These are phyloP conservation scores for Hemibagrus guttatus DNA, from an alignment of 2,797 vertebrate species.

Conservation along the genomic window DNA sequence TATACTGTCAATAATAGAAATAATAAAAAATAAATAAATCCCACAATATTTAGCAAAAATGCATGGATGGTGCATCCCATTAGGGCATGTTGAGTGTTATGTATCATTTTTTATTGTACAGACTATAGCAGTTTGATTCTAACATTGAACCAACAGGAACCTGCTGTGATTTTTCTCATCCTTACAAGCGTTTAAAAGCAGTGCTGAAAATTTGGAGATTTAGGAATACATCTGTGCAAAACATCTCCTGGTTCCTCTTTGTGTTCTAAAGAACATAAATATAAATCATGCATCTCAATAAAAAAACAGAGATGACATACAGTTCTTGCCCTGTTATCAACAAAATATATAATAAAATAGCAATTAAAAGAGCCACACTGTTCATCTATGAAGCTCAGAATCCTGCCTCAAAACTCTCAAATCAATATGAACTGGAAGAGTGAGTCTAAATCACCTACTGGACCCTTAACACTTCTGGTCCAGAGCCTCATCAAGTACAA, in stretches of 20 bases:
- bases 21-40: background rate
- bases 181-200: background rate
- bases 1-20: slow-evolving; percentile 6
- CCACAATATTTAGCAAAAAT: background rate
- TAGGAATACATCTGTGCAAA: slow-evolving; percentile 10
- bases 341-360: background rate
- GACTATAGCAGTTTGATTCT: background rate
- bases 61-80: background rate
- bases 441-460: background rate
- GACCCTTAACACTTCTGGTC: background rate
- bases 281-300: slow-evolving; percentile 35
- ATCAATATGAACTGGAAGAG: background rate
- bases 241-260: slow-evolving; percentile 14
- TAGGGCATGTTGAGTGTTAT: background rate
- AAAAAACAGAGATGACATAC: background rate
- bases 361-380: background rate
- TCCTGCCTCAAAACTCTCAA: background rate
- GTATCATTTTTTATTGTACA: background rate
- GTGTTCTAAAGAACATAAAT: slow-evolving; percentile 28
- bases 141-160: background rate
- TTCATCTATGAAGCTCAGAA: background rate
- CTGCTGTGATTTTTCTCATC: slow-evolving; percentile 1
- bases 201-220: background rate
- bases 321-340: background rate
- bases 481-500: background rate